Conservation (phyloP, 1,140 invertebrate genomes). For the Cardiocondyla obscurior region DNA sequence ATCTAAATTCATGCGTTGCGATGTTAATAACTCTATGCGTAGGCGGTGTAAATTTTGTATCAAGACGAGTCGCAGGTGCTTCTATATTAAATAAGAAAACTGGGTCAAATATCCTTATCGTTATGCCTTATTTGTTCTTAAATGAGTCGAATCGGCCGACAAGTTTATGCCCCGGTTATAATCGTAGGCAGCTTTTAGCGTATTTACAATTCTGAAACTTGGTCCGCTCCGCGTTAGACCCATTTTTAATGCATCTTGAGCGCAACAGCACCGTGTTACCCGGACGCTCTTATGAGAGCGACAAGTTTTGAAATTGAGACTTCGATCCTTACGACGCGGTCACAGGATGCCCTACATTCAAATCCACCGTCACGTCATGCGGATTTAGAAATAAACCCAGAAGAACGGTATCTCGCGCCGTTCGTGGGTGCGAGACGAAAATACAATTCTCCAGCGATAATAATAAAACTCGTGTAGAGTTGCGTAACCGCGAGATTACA, state of each 20-base stretch:
- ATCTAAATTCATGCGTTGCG: background rate
- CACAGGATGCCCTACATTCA: background rate
- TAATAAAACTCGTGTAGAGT: background rate
- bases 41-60: background rate
- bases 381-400: background rate
- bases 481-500: background rate
- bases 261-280: constrained; percentile 47
- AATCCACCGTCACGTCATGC: background rate
- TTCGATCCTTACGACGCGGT: too few species aligned
- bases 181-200: background rate
- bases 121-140: background rate
- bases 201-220: constrained; percentile 13
- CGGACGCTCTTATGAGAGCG: background rate
- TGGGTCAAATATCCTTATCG: background rate
- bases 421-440: background rate
- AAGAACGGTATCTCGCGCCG: background rate
- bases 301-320: constrained; percentile 2
- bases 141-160: background rate
- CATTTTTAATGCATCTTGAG: constrained; percentile 48
- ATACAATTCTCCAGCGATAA: background rate
- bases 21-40: background rate
- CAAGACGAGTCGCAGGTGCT: background rate
- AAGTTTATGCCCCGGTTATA: background rate
- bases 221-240: constrained; percentile 27
- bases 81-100: background rate